These are phyloP conservation scores for Syndactyla subalaris DNA, from an alignment of 2,797 vertebrate genomes.

Conservation along the genomic window DNA sequence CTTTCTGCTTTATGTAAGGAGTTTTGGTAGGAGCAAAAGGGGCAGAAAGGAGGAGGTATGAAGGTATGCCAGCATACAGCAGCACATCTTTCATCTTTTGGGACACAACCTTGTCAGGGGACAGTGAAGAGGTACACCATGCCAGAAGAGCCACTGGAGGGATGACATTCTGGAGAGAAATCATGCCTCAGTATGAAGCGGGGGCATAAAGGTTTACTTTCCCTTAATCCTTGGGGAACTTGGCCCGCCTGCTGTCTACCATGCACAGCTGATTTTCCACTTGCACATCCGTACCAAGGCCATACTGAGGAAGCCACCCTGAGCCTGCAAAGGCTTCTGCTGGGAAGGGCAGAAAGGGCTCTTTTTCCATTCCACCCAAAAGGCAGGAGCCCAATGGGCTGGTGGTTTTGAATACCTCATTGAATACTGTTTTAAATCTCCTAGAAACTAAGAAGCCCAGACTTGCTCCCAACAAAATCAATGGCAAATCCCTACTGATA, in stretches of 20 bases:
- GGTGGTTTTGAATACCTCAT: neutral
- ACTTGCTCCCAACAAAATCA: neutral
- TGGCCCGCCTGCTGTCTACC: neutral
- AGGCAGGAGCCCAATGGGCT: accelerated
- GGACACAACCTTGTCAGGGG: neutral
- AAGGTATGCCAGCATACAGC: neutral
- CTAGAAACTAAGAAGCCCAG: neutral
- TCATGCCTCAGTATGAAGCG: neutral
- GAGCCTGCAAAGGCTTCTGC: neutral
- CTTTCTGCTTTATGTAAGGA: neutral
- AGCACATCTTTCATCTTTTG: neutral
- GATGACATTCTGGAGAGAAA: neutral
- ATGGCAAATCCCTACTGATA: neutral
- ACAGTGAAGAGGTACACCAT: neutral
- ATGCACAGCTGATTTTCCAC: neutral
- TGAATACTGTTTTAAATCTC: neutral
- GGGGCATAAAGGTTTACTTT: neutral
- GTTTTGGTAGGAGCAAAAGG: neutral
- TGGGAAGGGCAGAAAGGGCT: neutral
- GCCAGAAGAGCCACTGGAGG: accelerated
- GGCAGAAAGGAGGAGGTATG: neutral
- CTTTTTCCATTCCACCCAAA: neutral
- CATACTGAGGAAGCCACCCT: neutral
- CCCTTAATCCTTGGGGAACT: neutral
- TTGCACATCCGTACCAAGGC: neutral